Conservation (phyloP, 2,888 invertebrate genomes). For the Lathronympha strigana region DNA sequence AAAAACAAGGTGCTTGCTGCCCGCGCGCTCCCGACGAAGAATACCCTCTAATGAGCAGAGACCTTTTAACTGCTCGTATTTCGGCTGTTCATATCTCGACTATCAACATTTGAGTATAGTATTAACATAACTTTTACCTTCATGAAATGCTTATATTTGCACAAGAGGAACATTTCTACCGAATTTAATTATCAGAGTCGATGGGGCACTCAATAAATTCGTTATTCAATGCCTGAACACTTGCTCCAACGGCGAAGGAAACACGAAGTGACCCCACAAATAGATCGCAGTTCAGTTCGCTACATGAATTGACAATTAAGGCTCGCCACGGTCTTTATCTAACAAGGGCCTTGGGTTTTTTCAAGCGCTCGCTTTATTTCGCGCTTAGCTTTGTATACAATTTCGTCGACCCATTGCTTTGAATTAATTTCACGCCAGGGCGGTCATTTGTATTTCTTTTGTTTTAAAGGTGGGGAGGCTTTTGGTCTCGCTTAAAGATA, state of each 20-base stretch:
- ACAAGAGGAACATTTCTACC: constrained; percentile 11
- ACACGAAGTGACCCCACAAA: constrained; percentile 40
- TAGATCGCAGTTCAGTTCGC: constrained; percentile 45
- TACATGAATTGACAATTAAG: constrained; percentile 59
- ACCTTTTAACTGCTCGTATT: constrained; percentile 64
- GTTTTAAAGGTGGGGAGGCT: constrained; percentile 69
- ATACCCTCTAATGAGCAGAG: constrained; percentile 65
- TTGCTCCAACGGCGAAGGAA: constrained; percentile 18
- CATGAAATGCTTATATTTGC: neutral
- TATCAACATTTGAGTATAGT: constrained; percentile 66
- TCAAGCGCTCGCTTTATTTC: constrained; percentile 72
- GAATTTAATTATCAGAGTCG: constrained; percentile 25
- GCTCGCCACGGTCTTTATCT: constrained; percentile 66
- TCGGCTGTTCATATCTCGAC: constrained; percentile 60
- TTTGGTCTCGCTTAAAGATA: constrained; percentile 70
- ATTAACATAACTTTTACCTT: constrained; percentile 43
- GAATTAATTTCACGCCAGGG: constrained; percentile 76
- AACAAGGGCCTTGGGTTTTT: constrained; percentile 70
- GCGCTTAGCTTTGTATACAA: constrained; percentile 75
- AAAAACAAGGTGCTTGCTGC: constrained; percentile 70
- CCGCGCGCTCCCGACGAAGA: constrained; percentile 59
- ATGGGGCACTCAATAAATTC: constrained; percentile 30
- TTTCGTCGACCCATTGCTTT: constrained; percentile 75
- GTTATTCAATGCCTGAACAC: constrained; percentile 24
- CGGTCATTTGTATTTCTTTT: constrained; percentile 77